Percentiles rank a stretch among this genome's conserved stretches.
Conservation (phyloP, 2,888 invertebrate species). For the Notodonta dromedarius region DNA sequence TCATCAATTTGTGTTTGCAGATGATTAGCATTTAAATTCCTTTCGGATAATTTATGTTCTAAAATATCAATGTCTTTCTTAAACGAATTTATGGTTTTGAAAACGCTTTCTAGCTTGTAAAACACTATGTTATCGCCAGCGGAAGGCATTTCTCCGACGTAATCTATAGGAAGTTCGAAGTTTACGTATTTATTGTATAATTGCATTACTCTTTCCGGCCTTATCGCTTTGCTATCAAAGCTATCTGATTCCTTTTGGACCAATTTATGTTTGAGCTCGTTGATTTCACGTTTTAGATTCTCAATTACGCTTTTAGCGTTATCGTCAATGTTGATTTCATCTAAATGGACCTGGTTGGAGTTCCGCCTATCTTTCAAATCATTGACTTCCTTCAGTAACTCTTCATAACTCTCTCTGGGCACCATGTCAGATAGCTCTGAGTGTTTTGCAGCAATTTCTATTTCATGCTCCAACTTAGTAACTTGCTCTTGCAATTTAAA, state of each 20-base stretch:
- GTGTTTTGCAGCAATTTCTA: slow-evolving; percentile 64
- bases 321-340: slow-evolving; percentile 78
- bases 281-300: slow-evolving; percentile 76
- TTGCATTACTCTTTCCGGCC: slow-evolving; percentile 70
- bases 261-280: slow-evolving; percentile 69
- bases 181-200: slow-evolving; percentile 76
- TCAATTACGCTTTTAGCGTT: slow-evolving; percentile 80
- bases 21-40: slow-evolving; percentile 80
- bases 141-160: slow-evolving; percentile 74
- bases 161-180: slow-evolving; percentile 77
- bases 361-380: slow-evolving; percentile 62
- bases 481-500: slow-evolving; percentile 78
- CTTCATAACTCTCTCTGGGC: slow-evolving; percentile 67
- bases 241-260: slow-evolving; percentile 52
- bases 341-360: slow-evolving; percentile 60
- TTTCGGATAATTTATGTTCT: slow-evolving; percentile 83
- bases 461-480: slow-evolving; percentile 74
- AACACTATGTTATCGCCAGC: slow-evolving; percentile 65
- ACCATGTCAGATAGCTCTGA: slow-evolving; percentile 59
- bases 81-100: slow-evolving; percentile 83
- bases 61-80: slow-evolving; percentile 84
- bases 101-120: slow-evolving; percentile 79
- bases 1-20: slow-evolving; percentile 84
- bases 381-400: slow-evolving; percentile 63
- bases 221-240: slow-evolving; percentile 58